Evolutionary conservation across 2,113 vertebrate species (phyloP).

Genomic region (Ciconia stormi): DNA sequence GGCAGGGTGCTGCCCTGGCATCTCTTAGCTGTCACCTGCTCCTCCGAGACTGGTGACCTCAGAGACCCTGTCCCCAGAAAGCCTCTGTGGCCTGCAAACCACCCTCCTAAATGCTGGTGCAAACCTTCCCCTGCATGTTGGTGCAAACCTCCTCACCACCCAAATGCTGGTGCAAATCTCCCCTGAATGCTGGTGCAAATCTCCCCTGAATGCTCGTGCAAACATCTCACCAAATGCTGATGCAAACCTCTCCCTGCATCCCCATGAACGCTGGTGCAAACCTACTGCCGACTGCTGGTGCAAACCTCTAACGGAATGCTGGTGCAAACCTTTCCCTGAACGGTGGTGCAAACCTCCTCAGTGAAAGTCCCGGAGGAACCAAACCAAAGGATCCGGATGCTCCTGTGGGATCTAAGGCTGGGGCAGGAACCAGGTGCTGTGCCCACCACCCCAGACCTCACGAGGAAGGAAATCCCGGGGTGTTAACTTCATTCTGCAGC

Average conservation of each 20-base stretch:
- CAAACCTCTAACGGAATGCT: background rate
- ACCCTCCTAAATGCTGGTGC: background rate
- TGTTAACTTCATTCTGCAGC: background rate
- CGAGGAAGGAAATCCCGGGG: background rate
- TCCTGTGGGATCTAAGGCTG: background rate
- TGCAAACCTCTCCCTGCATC: background rate
- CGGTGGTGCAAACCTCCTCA: background rate
- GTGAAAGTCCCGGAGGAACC: background rate
- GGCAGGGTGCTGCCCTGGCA: background rate
- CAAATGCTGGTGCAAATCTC: background rate
- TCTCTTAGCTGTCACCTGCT: background rate
- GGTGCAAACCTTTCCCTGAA: background rate
- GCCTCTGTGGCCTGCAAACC: accelerated
- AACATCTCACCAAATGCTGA: background rate
- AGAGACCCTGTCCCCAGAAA: background rate
- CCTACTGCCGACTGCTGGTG: too few relatives aligned
- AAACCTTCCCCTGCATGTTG: background rate
- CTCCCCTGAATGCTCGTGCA: background rate
- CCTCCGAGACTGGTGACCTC: background rate
- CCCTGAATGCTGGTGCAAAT: background rate
- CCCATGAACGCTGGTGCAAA: background rate
- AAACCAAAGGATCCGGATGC: background rate
- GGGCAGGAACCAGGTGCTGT: background rate
- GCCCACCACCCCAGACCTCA: too few relatives aligned
- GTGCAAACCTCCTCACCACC: background rate